Percentiles rank a stretch among this genome's conserved stretches.
phyloP scores from a whole-genome alignment of 2,797 vertebrate species.

The Girardinus metallicus region DNA sequence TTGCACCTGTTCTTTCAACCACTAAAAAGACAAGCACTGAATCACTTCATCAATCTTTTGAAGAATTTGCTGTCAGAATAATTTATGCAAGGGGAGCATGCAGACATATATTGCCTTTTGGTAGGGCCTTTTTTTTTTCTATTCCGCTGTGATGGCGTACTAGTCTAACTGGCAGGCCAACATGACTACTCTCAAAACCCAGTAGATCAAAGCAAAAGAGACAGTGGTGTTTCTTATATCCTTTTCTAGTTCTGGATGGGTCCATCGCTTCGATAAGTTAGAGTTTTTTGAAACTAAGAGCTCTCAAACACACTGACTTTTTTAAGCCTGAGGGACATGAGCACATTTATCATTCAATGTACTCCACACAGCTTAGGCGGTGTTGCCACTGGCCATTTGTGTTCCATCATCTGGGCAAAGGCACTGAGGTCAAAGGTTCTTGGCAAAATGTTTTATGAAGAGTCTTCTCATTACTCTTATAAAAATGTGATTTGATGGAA shows the following conservation, averaged over 20 bases:
- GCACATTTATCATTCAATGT: slow-evolving; percentile 1
- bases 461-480: not conserved
- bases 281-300: slow-evolving; percentile 14
- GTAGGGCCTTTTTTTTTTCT: slow-evolving; percentile 23
- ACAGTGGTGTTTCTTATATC: slow-evolving; percentile 43
- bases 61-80: slow-evolving; percentile 72
- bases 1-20: slow-evolving; percentile 67
- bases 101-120: slow-evolving; percentile 57
- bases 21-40: slow-evolving; percentile 51
- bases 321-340: slow-evolving; percentile 5
- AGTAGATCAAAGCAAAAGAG: slow-evolving; percentile 57
- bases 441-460: slow-evolving; percentile 6
- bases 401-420: slow-evolving; percentile 22
- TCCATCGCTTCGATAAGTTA: slow-evolving; percentile 23
- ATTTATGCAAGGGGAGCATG: slow-evolving; percentile 61
- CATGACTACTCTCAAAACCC: slow-evolving; percentile 41
- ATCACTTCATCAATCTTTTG: slow-evolving; percentile 68
- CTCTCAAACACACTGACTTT: slow-evolving; percentile 12
- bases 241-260: slow-evolving; percentile 36
- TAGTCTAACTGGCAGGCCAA: slow-evolving; percentile 62
- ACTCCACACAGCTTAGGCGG: slow-evolving; percentile 5
- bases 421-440: slow-evolving; percentile 3
- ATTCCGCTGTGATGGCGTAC: slow-evolving; percentile 46
- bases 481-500: slow-evolving; percentile 34
- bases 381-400: slow-evolving; percentile 2